These are phyloP conservation scores for Phocoena phocoena DNA, from an alignment of 2,113 vertebrate genomes.

Conservation along the genomic window DNA sequence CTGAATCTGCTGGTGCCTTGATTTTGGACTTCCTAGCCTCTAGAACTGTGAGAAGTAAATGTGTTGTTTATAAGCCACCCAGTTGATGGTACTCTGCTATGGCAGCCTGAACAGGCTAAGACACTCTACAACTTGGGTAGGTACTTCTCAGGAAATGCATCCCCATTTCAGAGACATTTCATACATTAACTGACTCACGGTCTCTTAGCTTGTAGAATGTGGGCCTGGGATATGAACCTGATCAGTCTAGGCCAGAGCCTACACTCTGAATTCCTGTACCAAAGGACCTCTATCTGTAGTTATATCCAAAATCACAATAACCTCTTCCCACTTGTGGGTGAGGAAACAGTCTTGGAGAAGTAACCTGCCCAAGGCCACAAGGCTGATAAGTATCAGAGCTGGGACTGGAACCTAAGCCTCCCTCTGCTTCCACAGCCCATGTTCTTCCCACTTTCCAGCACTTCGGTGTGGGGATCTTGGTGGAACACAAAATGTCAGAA, in stretches of 20 bases:
- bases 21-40: neutral
- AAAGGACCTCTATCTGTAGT: neutral
- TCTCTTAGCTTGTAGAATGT: neutral
- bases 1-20: neutral
- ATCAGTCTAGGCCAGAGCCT: neutral
- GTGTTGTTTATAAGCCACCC: neutral
- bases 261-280: neutral
- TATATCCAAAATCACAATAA: neutral
- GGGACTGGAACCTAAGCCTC: neutral
- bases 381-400: neutral
- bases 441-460: neutral
- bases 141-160: neutral
- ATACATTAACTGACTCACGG: neutral
- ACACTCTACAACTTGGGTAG: neutral
- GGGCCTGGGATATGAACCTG: neutral
- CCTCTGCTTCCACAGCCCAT: neutral
- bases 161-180: neutral
- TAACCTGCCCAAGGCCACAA: neutral
- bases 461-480: neutral
- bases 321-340: neutral
- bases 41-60: neutral
- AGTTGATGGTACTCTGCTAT: neutral
- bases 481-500: neutral
- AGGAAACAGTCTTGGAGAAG: neutral
- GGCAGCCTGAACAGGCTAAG: neutral